A percentile compares a stretch with the other conserved stretches of the same genome.
These are phyloP conservation scores for Camponotus floridanus DNA, from an alignment of 1,140 invertebrate species.

Conservation along the genomic window DNA sequence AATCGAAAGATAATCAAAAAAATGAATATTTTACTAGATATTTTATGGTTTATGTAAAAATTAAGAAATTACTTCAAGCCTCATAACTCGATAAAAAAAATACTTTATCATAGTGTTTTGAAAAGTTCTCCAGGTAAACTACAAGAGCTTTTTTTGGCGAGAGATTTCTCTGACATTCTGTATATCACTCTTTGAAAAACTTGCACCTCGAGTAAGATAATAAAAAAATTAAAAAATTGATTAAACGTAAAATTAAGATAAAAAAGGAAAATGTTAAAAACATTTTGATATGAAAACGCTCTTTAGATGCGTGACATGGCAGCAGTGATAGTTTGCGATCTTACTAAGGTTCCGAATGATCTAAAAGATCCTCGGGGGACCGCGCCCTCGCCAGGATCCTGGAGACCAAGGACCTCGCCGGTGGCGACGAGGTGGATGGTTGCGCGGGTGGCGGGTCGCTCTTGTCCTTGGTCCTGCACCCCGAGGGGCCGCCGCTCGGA, in stretches of 20 bases:
- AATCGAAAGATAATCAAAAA: no score
- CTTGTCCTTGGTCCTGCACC: slow-evolving; percentile 69
- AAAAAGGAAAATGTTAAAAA: neutral
- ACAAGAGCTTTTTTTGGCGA: no score
- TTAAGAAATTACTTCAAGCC: no score
- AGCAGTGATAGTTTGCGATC: slow-evolving; percentile 17
- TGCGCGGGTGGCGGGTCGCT: slow-evolving; percentile 21
- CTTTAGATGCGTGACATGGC: neutral
- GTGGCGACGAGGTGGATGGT: slow-evolving; percentile 71
- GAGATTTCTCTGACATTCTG: no score
- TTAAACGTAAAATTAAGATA: slow-evolving; percentile 12
- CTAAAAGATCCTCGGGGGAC: slow-evolving; percentile 78
- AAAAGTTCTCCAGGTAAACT: no score
- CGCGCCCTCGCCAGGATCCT: slow-evolving; percentile 80
- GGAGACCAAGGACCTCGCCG: slow-evolving; percentile 80
- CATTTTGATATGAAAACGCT: neutral
- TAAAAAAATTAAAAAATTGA: neutral
- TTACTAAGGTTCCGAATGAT: slow-evolving; percentile 83
- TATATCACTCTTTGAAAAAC: neutral
- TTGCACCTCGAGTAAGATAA: neutral
- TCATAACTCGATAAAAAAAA: no score
- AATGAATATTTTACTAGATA: no score
- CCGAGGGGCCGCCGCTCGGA: slow-evolving; percentile 74
- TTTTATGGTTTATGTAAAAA: no score
- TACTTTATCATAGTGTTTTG: no score